Percentiles rank a stretch among this genome's conserved stretches.
These are phyloP conservation scores for Probaryconus sp. DNA, from an alignment of 1,140 invertebrate genomes.

Conservation along the genomic window DNA sequence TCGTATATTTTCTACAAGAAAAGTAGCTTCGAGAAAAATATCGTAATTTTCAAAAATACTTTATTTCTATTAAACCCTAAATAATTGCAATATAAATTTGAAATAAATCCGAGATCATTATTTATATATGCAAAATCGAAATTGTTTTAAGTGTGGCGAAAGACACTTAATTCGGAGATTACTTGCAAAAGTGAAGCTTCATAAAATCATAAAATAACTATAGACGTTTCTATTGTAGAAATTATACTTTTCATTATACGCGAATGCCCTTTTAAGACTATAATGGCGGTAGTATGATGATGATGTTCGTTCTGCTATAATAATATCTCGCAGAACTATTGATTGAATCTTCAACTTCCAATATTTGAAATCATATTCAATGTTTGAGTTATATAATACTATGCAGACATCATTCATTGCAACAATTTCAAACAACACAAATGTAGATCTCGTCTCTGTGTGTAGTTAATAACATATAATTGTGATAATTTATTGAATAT, in stretches of 20 bases:
- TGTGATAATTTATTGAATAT: not conserved
- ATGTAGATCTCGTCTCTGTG: too few species aligned
- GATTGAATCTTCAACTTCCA: constrained; percentile 29
- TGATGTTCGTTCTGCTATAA: constrained; percentile 22
- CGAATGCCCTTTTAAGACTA: not conserved
- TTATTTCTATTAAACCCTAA: too few species aligned
- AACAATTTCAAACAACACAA: not conserved
- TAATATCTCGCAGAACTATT: constrained; percentile 18
- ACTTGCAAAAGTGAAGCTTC: constrained; percentile 10
- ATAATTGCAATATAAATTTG: too few species aligned
- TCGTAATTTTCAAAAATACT: too few species aligned
- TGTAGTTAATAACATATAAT: not conserved
- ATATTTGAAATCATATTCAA: constrained; percentile 24
- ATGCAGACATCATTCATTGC: not conserved
- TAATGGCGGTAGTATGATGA: constrained; percentile 25
- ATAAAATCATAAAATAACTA: constrained; percentile 8
- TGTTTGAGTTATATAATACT: constrained; percentile 16
- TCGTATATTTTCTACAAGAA: too few species aligned
- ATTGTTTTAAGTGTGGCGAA: too few species aligned
- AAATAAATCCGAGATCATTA: too few species aligned
- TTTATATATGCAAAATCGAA: too few species aligned
- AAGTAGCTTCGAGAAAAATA: too few species aligned
- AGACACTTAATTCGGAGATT: too few species aligned
- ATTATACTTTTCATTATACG: constrained; percentile 11
- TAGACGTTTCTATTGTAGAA: not conserved